Evolutionary conservation across 1,140 invertebrate species (phyloP).

Genomic region (Papilio polyxenes): DNA sequence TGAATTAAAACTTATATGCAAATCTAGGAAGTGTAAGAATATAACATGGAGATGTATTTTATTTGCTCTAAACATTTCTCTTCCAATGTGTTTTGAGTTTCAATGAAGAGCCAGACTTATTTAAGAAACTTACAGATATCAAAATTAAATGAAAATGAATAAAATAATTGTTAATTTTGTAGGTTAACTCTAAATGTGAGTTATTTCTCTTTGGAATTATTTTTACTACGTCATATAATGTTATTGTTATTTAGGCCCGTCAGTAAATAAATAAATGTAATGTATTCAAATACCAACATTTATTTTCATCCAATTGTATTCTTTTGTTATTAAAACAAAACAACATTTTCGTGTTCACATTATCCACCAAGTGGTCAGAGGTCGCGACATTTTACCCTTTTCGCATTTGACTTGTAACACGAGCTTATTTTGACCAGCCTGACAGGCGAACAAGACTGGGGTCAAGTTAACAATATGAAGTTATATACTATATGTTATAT

Average conservation of each 20-base stretch:
- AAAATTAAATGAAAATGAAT: too few species aligned
- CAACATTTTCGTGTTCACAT: conserved; percentile 19
- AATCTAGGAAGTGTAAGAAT: background rate
- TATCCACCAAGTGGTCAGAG: conserved; percentile 51
- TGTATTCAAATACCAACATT: background rate
- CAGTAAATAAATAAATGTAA: background rate
- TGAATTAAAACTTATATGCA: conserved; percentile 2
- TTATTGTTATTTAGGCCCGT: background rate
- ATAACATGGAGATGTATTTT: background rate
- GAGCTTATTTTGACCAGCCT: conserved; percentile 6
- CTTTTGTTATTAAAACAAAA: conserved; percentile 5
- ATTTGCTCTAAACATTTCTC: too few species aligned
- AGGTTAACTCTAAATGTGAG: too few species aligned
- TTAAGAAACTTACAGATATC: too few species aligned
- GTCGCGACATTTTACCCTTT: conserved; percentile 5
- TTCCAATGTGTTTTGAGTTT: too few species aligned
- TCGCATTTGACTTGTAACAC: background rate
- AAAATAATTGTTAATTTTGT: too few species aligned
- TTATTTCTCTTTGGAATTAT: too few species aligned
- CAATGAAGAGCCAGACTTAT: too few species aligned
- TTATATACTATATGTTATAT: background rate
- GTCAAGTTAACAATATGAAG: conserved; percentile 15
- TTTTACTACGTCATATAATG: background rate
- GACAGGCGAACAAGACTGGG: conserved; percentile 2
- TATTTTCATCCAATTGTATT: background rate